Conservation (phyloP, 1,140 invertebrate species). For the silkworm (Bombyx mori) region ASM3026992v2 NC_085109.1:9203501-9204000, state of each 20-base stretch:
- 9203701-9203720: constrained; percentile 63
- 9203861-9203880: too few relatives aligned
- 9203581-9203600: constrained; percentile 54
- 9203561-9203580: constrained; percentile 60
- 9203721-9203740: constrained; percentile 39
- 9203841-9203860: too few relatives aligned
- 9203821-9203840: too few relatives aligned
- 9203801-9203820: not conserved
- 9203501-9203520: constrained; percentile 46
- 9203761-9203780: constrained; percentile 27
- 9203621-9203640: constrained; percentile 66
- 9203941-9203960: too few relatives aligned
- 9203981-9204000: too few relatives aligned
- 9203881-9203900: not conserved
- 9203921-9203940: too few relatives aligned
- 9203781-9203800: not conserved
- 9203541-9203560: constrained; percentile 33
- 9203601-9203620: constrained; percentile 66
- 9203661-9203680: constrained; percentile 65
- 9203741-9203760: constrained; percentile 42
- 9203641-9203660: constrained; percentile 59
- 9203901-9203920: not conserved
- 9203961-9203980: too few relatives aligned
- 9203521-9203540: constrained; percentile 51
- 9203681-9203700: constrained; percentile 51